Base-by-base conservation (phyloP, 2,797 vertebrate genomes). In the Micropoecilia bifurca region DNA sequence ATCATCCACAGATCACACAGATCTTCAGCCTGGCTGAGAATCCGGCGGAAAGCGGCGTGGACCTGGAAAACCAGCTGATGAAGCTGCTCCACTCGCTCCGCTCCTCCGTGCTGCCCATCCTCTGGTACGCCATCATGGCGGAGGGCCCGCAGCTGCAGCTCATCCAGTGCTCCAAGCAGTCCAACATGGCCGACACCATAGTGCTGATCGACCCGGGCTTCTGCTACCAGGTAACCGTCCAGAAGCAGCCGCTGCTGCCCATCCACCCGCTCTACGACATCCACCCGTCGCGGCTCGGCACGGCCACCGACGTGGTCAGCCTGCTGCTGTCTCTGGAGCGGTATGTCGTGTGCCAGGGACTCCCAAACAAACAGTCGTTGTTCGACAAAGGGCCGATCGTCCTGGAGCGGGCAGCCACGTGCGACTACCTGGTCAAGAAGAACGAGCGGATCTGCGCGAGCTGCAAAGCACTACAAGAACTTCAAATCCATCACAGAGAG, bases 131-230 rank as follows among this genome's bases (percentile, higher is more conserved):
- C 13, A 92, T 96, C 30, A 89, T 96, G 92, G 90, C 88, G 66
- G 94, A 94, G 3, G 96, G 96, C 2, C 96, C 96, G 0, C 92
- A 89, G 82, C 89, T 96, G 77, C 95, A 96, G 90, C 90, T 96
- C 50, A 90, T 95, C 77, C 96, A 96, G 93, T 96, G 96, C 50
- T 94, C 94, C 0, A 96, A 96, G 79, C 91, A 89, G 76, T 96
- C 96, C 48, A 83, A 36, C 75, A 96, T 96, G 95, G 87, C 93
- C 0, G 96, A 96, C 91, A 96, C 96, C 53, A 83, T 83, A 0
- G 92, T 96, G 85, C 88, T 93, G 48, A 95, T 96, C 14, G 94
- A 96, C 86, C 91, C 94, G 0, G 93, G 93, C 76, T 95, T 96
- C 86, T 88, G 81, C 88, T 96, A 91, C 75, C 93, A 95, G 85